Percentiles rank a stretch among this genome's conserved stretches.
phyloP scores from a whole-genome alignment of 1,140 invertebrate species.

The Probaryconus sp. region DNA sequence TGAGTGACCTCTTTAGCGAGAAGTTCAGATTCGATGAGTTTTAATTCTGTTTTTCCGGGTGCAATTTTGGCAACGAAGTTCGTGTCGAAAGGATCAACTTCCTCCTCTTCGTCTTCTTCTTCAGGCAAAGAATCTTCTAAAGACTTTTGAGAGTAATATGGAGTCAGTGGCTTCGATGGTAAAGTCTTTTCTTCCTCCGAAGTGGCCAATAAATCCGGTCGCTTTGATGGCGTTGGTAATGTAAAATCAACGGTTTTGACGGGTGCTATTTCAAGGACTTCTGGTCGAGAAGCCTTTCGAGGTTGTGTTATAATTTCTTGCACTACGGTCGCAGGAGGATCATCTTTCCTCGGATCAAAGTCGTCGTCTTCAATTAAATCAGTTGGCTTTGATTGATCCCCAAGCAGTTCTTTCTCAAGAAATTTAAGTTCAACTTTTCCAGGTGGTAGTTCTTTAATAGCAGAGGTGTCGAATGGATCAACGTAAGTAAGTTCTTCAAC shows the following conservation, averaged over 20 bases:
- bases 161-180: constrained; percentile 85
- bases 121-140: constrained; percentile 74
- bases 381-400: constrained; percentile 65
- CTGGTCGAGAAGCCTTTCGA: constrained; percentile 80
- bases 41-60: constrained; percentile 86
- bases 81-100: constrained; percentile 90
- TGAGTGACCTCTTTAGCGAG: constrained; percentile 63
- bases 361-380: constrained; percentile 78
- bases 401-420: constrained; percentile 87
- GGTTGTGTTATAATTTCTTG: constrained; percentile 7
- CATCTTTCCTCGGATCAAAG: constrained; percentile 85
- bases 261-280: constrained; percentile 77
- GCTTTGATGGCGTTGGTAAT: constrained; percentile 78
- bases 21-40: constrained; percentile 85
- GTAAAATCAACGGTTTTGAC: constrained; percentile 85
- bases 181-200: constrained; percentile 80
- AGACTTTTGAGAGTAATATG: constrained; percentile 82
- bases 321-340: constrained; percentile 35
- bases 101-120: constrained; percentile 68
- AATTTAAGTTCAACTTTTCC: constrained; percentile 88
- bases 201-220: constrained; percentile 80
- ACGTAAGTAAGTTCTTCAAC: constrained; percentile 81
- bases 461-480: constrained; percentile 92
- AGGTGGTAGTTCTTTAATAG: constrained; percentile 84
- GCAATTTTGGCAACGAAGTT: constrained; percentile 84